Percentiles rank a stretch among this genome's conserved stretches.
Evolutionary conservation across 2,113 vertebrate species (phyloP).

Genomic region (Gambusia affinis): DNA sequence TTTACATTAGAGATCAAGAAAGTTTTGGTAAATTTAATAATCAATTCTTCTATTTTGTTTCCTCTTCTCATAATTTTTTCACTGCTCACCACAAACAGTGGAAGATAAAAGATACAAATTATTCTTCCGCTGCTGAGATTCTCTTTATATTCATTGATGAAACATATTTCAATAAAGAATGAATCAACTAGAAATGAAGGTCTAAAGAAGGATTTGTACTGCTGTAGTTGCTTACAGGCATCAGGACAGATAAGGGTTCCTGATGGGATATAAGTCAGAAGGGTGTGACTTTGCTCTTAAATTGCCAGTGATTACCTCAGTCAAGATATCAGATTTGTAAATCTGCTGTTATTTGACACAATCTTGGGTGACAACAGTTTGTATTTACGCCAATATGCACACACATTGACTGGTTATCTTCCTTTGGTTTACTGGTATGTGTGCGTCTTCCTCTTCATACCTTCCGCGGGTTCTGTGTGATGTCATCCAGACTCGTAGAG

Average conservation of each 20-base stretch:
- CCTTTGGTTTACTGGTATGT: conserved; percentile 10
- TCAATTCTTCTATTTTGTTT: too few relatives aligned
- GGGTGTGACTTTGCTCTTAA: conserved; percentile 28
- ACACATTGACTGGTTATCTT: conserved; percentile 1
- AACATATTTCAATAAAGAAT: not conserved
- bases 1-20: too few relatives aligned
- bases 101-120: too few relatives aligned
- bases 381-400: not conserved
- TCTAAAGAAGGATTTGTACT: not conserved
- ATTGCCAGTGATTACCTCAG: not conserved
- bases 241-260: conserved; percentile 1
- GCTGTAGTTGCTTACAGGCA: not conserved
- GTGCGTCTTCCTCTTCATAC: conserved; percentile 53
- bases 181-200: not conserved
- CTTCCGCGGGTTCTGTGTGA: conserved; percentile 80
- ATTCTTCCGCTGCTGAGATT: not conserved
- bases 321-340: conserved; percentile 9
- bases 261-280: conserved; percentile 23
- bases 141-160: not conserved
- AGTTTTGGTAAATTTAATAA: too few relatives aligned
- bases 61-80: too few relatives aligned
- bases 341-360: not conserved
- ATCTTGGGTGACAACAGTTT: not conserved
- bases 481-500: conserved; percentile 81
- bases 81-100: too few relatives aligned